Base-by-base conservation (phyloP, 2,888 invertebrate species). In the Synergus japonicus region DNA sequence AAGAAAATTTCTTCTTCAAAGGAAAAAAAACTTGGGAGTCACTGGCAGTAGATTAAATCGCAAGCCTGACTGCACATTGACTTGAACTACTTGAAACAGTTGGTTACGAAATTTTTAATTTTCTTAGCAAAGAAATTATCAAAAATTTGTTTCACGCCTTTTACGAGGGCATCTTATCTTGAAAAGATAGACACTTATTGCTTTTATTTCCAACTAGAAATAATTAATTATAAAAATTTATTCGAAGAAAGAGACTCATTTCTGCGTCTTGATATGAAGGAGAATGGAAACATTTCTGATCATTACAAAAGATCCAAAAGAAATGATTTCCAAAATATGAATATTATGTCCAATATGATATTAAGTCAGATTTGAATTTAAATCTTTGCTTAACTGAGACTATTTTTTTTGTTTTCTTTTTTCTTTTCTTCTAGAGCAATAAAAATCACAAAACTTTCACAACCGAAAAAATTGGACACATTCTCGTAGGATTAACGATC, bases 161-260 rank as follows among this genome's bases (percentile, higher is more conserved):
- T 49, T 49, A 69, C 29, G 69, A 69, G 46, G 29, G 29, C 15
- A 18, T 13, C 15, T 69, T 69, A 69, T 69, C 49, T 46, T 29
- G 4, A 29, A 29, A 29, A 69, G 69, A 69, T 69, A 49, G 29
- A 69, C 2, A 69, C 69, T 69, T 46, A 22, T 22, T 22, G 29
- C 49, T 46, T 49, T 69, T 46, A 69, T 69, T 69, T 49, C 49
- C 18, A 46, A 46, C 46, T 46, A 9, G 49, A 15, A 69, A 29
- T 69, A 49, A 69, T 69, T 69, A 49, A 49, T 69, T 69, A 49
- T 22, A 69, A 69, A 69, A 69, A 69, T 69, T 29, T 46, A 69
- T 69, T 69, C 49, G 49, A 69, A 49, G 49, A 69, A 29, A 29
- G 46, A 15, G 69, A 46, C 69, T 69, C 46, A 67, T 46, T 46